Evolutionary conservation across 2,113 vertebrate species (phyloP).

Genomic region (Ondatra zibethicus): DNA sequence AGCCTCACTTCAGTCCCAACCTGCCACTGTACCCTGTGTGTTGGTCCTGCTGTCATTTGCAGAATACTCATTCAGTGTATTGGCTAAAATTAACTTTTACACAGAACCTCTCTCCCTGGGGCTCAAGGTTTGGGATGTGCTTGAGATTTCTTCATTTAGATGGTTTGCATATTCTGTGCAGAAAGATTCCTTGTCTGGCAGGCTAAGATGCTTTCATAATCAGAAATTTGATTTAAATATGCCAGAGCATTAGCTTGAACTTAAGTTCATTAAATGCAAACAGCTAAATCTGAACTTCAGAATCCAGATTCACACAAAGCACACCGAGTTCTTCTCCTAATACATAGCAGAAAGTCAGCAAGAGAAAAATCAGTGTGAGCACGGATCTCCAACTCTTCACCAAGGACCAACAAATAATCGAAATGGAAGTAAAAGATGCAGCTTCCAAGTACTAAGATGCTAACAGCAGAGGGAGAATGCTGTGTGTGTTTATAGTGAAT

Average conservation of each 20-base stretch:
- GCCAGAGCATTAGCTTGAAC: neutral
- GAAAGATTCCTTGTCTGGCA: neutral
- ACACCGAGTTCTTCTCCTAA: neutral
- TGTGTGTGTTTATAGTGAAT: neutral
- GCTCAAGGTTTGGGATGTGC: neutral
- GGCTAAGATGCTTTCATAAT: neutral
- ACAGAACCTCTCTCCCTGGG: neutral
- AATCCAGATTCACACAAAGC: neutral
- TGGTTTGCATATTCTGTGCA: neutral
- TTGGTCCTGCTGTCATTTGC: neutral
- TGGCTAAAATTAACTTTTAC: constrained; percentile 42
- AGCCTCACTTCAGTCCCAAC: neutral
- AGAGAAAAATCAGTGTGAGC: neutral
- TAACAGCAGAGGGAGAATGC: neutral
- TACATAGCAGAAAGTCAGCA: neutral
- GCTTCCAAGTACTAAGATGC: neutral
- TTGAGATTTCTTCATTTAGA: neutral
- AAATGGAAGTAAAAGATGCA: neutral
- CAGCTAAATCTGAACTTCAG: neutral
- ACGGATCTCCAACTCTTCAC: neutral
- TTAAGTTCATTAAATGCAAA: neutral
- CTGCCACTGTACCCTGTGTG: neutral
- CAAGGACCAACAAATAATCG: neutral
- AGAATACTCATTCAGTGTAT: neutral
- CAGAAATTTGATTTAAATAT: neutral